These are phyloP conservation scores for Saccostrea cuccullata DNA, from an alignment of 1,140 invertebrate genomes.

Conservation along the genomic window DNA sequence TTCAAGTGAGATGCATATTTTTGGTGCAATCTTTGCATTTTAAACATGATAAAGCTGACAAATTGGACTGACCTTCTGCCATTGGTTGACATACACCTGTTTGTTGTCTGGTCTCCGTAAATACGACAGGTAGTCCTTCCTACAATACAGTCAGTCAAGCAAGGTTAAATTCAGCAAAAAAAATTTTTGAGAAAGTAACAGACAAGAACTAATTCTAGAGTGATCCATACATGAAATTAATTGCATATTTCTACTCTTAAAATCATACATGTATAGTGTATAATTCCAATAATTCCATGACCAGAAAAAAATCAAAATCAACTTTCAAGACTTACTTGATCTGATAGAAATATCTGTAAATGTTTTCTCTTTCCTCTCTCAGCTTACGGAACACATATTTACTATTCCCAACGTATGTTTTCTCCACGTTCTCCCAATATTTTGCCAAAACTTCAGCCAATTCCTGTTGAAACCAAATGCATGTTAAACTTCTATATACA, in stretches of 20 bases:
- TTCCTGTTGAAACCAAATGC: slow-evolving; percentile 61
- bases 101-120: slow-evolving; percentile 76
- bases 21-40: neutral
- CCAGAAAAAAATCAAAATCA: neutral
- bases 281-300: neutral
- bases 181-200: neutral
- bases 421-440: slow-evolving; percentile 77
- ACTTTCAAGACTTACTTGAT: slow-evolving; percentile 67
- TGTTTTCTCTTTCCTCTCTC: slow-evolving; percentile 76
- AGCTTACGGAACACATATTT: slow-evolving; percentile 77
- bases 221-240: neutral
- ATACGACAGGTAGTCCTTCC: slow-evolving; percentile 75
- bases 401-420: slow-evolving; percentile 72
- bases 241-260: neutral
- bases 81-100: slow-evolving; percentile 77
- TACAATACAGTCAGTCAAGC: slow-evolving; percentile 49
- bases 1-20: neutral
- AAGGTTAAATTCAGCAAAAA: neutral
- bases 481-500: neutral
- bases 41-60: neutral
- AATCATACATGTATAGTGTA: neutral
- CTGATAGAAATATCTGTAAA: slow-evolving; percentile 76
- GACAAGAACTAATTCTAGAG: too few species aligned
- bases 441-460: slow-evolving; percentile 72
- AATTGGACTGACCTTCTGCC: slow-evolving; percentile 74